Base-by-base conservation (phyloP, 1,140 invertebrate species). In the Globodera ellingtonae region DNA sequence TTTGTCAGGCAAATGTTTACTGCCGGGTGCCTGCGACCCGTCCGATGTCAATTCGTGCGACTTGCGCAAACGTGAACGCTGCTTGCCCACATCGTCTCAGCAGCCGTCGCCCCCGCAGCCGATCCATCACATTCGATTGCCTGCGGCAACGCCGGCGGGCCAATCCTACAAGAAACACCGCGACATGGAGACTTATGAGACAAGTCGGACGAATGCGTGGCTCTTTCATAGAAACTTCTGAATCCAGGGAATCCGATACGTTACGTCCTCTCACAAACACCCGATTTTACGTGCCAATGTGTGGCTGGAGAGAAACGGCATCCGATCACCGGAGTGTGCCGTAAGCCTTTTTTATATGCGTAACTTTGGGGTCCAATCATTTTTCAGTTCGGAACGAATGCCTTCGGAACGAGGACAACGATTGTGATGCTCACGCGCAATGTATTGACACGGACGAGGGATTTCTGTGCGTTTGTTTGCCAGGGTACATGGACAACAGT, bases 381-480 rank as follows among this genome's bases (percentile, higher is more conserved):
- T 35, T 35, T 35, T 35, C 3, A 88, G 86, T 88, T 48, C 78
- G 83, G 4, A 89, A 89, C 75, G 88, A 89, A 78, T 89, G 87
- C 73, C 35, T 82, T 15, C 52, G 62, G 10, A 66, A 35, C n/a
- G 86, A 83, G 18, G 78, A 85, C 47, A 86, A 89, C 78, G 88
- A 89, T 62, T 89, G 87, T 67, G 86, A 83, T 75, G 71, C 75
- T 13, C 78, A 76, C 35, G 87, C 88, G 15, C 65, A 82, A 24
- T 89, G 87, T 65, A 85, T 88, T 67, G 87, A 89, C 79, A 89
- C 87, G 4, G 88, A 89, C 70, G 87, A 89, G 50, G 79, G 80
- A 35, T 89, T 81, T 79, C 73, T 89, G 44, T 89, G 87, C 75
- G 84, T 79, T 24, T 89, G 87, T 82, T 81, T 82, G 10, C 65